Evolutionary conservation across 2,888 invertebrate genomes (phyloP), one percentile per base, ranked within the genome.

Genomic region (Mimas tiliae): DNA sequence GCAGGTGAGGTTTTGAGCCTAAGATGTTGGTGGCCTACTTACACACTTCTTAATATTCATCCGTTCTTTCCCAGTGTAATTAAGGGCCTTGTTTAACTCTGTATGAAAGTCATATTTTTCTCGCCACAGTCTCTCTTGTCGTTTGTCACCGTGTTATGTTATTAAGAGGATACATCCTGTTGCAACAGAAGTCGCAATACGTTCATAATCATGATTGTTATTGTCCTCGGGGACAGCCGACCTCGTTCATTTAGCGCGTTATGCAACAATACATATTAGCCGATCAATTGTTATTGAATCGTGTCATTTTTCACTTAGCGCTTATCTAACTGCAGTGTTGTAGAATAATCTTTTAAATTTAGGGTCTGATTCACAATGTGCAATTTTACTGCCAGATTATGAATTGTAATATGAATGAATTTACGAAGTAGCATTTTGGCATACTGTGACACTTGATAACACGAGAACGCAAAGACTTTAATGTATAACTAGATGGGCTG

Each of bases 171-270:
- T 52, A 67, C 64, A 67, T 72, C 67, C 65, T 72, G 73, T 74
- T 71, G 63, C 68, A 71, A 74, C 72, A 68, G 66, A 72, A 70
- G 67, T 72, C 70, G 70, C 71, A 64, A 68, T 65, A 63, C 64
- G 63, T 67, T 45, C 64, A 68, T 69, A 70, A 74, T 74, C 66
- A 72, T 74, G 69, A 70, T 68, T 68, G 68, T 75, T 70, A 70
- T 71, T 73, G 76, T 73, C 74, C 73, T 75, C 71, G 67, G 50
- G 70, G 67, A 68, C 70, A 68, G 67, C 64, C 70, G 80, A 76
- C 82, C 80, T 81, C 78, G 75, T 66, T 68, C 67, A 70, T 73
- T 77, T 78, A 73, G 70, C 72, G 67, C 64, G 72, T 78, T 80
- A 80, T 76, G 80, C 76, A 83, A 82, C 67, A 62, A 50, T 19